phyloP scores from a whole-genome alignment of 2,113 vertebrate species.

The Anhinga rufa region DNA sequence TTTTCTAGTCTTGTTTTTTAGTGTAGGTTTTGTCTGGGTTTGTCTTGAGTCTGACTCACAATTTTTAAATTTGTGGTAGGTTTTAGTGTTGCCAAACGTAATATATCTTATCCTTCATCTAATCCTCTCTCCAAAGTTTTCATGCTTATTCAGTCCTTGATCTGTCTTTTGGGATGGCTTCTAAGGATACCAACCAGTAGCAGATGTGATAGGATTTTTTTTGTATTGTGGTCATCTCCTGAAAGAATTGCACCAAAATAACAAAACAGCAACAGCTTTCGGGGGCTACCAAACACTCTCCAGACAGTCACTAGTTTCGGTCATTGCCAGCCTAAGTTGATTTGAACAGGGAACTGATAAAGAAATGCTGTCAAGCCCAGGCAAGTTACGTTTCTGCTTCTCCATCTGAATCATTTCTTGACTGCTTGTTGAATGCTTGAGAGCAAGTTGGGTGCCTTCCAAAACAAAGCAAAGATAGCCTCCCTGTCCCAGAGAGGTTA shows the following conservation, averaged over 20 bases:
- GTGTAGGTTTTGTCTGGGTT: neutral
- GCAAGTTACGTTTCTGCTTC: slow-evolving; percentile 40
- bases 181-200: slow-evolving; percentile 44
- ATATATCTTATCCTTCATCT: slow-evolving; percentile 38
- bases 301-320: neutral
- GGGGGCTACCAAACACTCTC: neutral
- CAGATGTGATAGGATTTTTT: neutral
- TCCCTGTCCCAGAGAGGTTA: slow-evolving; percentile 17
- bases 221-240: neutral
- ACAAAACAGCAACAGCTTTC: neutral
- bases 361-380: slow-evolving; percentile 23
- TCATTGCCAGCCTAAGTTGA: slow-evolving; percentile 24
- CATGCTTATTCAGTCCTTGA: slow-evolving; percentile 28
- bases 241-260: slow-evolving; percentile 19
- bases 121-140: slow-evolving; percentile 27
- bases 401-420: slow-evolving; percentile 50
- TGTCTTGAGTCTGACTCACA: slow-evolving; percentile 6
- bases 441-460: slow-evolving; percentile 34
- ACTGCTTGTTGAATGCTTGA: slow-evolving; percentile 46
- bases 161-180: slow-evolving; percentile 36
- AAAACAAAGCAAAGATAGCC: slow-evolving; percentile 42
- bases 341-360: slow-evolving; percentile 40
- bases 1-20: neutral
- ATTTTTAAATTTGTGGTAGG: slow-evolving; percentile 38
- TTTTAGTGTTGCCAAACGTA: slow-evolving; percentile 32